Evolutionary conservation across 2,888 invertebrate genomes (phyloP), one percentile per base, ranked within the genome.

Genomic region (Belgica antarctica): DNA sequence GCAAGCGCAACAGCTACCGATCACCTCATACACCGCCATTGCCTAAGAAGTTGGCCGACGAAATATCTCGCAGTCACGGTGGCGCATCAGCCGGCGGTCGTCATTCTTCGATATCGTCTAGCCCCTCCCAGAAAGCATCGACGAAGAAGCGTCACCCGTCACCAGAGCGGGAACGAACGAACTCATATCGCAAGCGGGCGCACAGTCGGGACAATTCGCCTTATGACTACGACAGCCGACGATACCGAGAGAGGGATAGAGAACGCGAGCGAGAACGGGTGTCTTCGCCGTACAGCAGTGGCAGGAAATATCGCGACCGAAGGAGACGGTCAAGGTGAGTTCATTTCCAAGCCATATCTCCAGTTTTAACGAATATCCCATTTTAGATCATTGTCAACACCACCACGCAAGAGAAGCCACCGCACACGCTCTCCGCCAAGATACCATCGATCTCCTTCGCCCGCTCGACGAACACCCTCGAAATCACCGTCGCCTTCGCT

Each of bases 1-100:
- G 25, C 28, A 70, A 70, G 15, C 31, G 70, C n/a, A 66, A 47
- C 22, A 61, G 61, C 15, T 70, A 70, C 57, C 70, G 70, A 62
- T 79, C 80, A 34, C 80, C 80, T 17, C 80, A 80, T 27, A 80
- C 80, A 70, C 80, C 80, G n/a, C 80, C 80, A 62, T 71, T 72
- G 65, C 71, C 73, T 66, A 70, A 70, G 62, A 72, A 68, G 47
- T n/a, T 46, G 10, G 12, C 34, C 19, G 47, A 57, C 12, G 47
- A 68, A 17, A 8, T 15, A 10, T 57, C 47, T 7, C 25, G 47
- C 15, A 27, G 61, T 24, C 19, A 24, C 24, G 19, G 27, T 8
- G 17, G n/a, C 22, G 8, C n/a, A 4, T 19, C 22, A 3, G 28
- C 47, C 8, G 62, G 36, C 4, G 61, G 70, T 19, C 47, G 70